These are phyloP conservation scores for Aegotheles bennettii DNA, from an alignment of 2,113 vertebrate genomes.

Conservation along the genomic window DNA sequence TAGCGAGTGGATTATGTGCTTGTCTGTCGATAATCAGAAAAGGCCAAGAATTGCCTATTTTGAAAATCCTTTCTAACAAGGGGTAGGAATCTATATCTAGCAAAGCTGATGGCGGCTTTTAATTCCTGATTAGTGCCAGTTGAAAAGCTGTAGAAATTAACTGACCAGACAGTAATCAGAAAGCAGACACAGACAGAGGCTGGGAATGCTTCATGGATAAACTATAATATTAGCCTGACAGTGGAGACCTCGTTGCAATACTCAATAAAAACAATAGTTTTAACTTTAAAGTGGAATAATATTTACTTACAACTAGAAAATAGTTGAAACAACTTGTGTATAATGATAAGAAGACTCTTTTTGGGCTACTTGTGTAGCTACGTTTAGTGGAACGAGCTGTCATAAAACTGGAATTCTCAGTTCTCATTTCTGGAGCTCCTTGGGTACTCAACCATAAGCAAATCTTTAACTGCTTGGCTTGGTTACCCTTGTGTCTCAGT, in stretches of 20 bases:
- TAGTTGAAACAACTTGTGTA: neutral
- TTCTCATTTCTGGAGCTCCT: neutral
- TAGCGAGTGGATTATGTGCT: conserved; percentile 84
- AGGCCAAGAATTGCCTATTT: conserved; percentile 85
- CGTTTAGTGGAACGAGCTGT: neutral
- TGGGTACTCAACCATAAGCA: neutral
- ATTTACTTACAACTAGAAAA: neutral
- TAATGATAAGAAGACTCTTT: neutral
- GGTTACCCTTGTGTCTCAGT: neutral
- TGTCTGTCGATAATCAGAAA: conserved; percentile 83
- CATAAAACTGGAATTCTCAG: neutral
- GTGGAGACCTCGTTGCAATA: neutral
- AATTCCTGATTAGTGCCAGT: conserved; percentile 83
- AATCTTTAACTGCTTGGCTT: neutral
- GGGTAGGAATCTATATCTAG: conserved; percentile 58
- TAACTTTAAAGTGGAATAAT: neutral
- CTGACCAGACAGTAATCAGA: conserved; percentile 79
- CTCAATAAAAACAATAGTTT: neutral
- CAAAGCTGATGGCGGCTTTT: conserved; percentile 79
- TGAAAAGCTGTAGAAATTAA: conserved; percentile 82
- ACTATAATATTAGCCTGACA: conserved; percentile 10
- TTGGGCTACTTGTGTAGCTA: neutral
- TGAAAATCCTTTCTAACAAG: conserved; percentile 75
- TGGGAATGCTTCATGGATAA: neutral
- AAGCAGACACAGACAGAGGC: conserved; percentile 2